A percentile compares a stretch with the other conserved stretches of the same genome.
Evolutionary conservation across 2,797 vertebrate genomes (phyloP).

Genomic region (Hapalemur alaotrensis): DNA sequence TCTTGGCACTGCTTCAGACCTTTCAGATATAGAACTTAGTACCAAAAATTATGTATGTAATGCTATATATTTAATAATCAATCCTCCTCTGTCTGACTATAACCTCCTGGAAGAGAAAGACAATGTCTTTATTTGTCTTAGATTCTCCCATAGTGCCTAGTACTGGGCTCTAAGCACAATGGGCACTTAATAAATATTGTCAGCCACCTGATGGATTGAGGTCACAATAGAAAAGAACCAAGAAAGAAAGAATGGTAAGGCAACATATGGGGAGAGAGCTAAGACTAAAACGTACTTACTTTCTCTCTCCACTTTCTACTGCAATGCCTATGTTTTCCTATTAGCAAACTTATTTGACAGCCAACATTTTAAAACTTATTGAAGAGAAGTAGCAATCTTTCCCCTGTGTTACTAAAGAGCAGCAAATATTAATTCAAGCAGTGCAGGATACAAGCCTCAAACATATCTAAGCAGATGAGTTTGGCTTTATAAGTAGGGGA

Average conservation of each 20-base stretch:
- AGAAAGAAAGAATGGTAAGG: not conserved
- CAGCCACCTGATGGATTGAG: not conserved
- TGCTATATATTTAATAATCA: not conserved
- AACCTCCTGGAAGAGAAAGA: not conserved
- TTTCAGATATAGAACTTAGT: not conserved
- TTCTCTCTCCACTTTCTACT: not conserved
- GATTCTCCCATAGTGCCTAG: not conserved
- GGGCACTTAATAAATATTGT: not conserved
- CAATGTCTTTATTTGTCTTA: not conserved
- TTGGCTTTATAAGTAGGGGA: not conserved
- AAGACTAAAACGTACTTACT: not conserved
- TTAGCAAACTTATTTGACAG: not conserved
- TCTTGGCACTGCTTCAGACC: not conserved
- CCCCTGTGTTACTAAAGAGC: not conserved
- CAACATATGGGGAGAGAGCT: not conserved
- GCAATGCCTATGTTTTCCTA: not conserved
- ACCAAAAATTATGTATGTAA: not conserved
- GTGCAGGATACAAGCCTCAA: not conserved
- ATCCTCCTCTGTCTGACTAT: not conserved
- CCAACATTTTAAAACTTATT: constrained; percentile 3
- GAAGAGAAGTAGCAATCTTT: not conserved
- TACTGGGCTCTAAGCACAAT: not conserved
- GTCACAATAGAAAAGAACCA: not conserved
- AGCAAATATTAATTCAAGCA: constrained; percentile 3
- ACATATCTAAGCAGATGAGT: not conserved